Evolutionary conservation across 2,797 vertebrate species (phyloP).

Genomic region (Cossypha dichroa): DNA sequence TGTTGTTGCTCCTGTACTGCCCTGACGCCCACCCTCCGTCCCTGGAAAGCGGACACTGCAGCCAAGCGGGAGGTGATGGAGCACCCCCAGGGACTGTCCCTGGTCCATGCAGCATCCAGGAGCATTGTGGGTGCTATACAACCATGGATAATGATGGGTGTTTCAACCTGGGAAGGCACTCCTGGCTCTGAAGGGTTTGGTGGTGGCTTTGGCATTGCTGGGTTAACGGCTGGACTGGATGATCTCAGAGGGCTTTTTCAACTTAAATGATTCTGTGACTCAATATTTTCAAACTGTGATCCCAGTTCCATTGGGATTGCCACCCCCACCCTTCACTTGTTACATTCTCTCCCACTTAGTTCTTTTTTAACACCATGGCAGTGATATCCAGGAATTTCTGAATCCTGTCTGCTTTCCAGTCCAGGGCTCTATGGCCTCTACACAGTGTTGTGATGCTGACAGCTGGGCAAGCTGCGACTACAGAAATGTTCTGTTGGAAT

Average conservation of each 20-base stretch:
- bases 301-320: neutral
- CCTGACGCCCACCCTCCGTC: accelerated
- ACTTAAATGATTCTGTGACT: neutral
- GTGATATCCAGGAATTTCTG: neutral
- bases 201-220: neutral
- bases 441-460: neutral
- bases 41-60: neutral
- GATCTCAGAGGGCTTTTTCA: neutral
- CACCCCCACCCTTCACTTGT: neutral
- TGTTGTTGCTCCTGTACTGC: accelerated
- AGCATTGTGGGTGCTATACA: accelerated
- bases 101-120: neutral
- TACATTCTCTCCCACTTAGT: neutral
- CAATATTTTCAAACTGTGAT: neutral
- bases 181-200: no score
- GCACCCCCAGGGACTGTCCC: neutral
- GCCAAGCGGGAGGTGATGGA: neutral
- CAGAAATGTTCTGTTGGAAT: neutral
- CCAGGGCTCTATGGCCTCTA: accelerated
- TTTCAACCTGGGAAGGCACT: neutral
- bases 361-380: accelerated
- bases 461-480: neutral
- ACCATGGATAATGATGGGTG: accelerated
- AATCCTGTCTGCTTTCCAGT: neutral
- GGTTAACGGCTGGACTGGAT: neutral